phyloP scores from a whole-genome alignment of 1,140 invertebrate species.

The Caenorhabditis remanei region DNA sequence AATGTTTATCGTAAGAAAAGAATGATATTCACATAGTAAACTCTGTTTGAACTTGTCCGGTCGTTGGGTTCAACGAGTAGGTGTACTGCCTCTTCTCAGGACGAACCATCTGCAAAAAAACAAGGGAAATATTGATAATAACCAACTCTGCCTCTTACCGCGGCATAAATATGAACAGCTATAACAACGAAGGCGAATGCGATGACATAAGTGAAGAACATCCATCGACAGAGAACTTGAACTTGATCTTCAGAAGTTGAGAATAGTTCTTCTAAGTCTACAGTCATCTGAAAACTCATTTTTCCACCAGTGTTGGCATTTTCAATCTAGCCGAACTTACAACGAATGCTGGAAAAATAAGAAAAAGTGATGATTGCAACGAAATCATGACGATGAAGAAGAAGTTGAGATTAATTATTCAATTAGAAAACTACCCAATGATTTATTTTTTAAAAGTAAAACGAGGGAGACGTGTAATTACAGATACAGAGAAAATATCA shows the following conservation, averaged over 20 bases:
- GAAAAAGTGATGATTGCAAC: constrained; percentile 11
- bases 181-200: neutral
- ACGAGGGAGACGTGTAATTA: neutral
- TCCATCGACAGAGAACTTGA: neutral
- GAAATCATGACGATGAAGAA: constrained; percentile 4
- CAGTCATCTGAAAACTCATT: neutral
- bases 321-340: neutral
- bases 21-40: neutral
- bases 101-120: neutral
- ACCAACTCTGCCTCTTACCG: neutral
- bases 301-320: neutral
- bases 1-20: no score
- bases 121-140: neutral
- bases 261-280: neutral
- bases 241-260: constrained; percentile 3
- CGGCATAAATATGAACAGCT: constrained; percentile 12
- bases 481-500: neutral
- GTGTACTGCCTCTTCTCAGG: constrained; percentile 25
- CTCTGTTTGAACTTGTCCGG: neutral
- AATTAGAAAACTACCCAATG: neutral
- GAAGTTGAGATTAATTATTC: neutral
- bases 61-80: constrained; percentile 1
- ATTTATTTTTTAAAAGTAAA: neutral
- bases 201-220: constrained; percentile 5
- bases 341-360: constrained; percentile 1